Base-by-base conservation (phyloP, 2,888 invertebrate species). In the Priapulus caudatus region DNA sequence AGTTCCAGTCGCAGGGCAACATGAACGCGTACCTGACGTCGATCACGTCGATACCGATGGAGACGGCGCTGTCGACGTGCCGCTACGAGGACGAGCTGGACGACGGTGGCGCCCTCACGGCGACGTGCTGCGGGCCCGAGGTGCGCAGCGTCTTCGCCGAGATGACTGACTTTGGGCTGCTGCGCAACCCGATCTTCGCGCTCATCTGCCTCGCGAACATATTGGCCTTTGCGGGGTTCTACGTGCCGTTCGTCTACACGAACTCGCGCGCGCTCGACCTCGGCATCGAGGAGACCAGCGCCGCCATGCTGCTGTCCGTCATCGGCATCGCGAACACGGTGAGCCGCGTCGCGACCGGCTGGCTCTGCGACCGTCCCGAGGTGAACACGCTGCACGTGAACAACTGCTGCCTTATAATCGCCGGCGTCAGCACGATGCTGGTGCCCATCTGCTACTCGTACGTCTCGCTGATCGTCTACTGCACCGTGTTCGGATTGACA, bases 141-240 rank as follows among this genome's bases (percentile, higher is more conserved):
- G 65, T 67, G 46, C 65, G 65, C 1, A 71, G 71, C 55, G 66
- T 69, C 1, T 56, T 93, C 45, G 78, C 81, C 51, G 86, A 89
- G 52, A 91, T 95, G 91, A 74, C 92, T 77, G 92, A 93, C 73
- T 78, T 90, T 63, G 84, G 85, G 50, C 74, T 95, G 51, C 76
- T 95, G 52, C 84, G 81, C 59, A 84, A 93, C 74, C 86, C 88
- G 2, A 86, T 88, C 53, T 89, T 95, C 73, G 81, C 90, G 77
- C 75, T 92, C 51, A 88, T 93, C 65, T 89, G 88, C 55, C 79
- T 93, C 51, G 91, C 90, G 58, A 95, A 93, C 72, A 78, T 71
- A n/a, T 79, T 95, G 57, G 93, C 93, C 0, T 87, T 93, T 82
- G 81, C 90, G 75, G 93, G 93, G 63, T 91, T 93, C 75, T 93